Conservation (phyloP, 2,113 vertebrate genomes). For the Atrichornis clamosus region DNA sequence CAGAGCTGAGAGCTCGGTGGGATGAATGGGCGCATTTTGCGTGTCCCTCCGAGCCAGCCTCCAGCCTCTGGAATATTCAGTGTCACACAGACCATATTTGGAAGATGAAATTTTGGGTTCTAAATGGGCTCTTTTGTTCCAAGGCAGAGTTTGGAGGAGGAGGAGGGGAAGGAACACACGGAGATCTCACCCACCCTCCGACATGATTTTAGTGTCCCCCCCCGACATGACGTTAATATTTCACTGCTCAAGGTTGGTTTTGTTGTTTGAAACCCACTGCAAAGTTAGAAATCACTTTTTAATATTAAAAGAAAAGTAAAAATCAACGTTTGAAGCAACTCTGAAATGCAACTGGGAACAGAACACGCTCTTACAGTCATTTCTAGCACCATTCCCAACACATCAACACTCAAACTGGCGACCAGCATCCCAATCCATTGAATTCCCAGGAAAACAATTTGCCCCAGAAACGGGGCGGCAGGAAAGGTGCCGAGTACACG, state of each 20-base stretch:
- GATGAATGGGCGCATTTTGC: not conserved
- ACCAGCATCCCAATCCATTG: not conserved
- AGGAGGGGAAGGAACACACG: not conserved
- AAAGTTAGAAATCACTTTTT: not conserved
- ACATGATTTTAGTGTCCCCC: accelerated
- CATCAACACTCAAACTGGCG: not conserved
- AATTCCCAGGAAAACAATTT: not conserved
- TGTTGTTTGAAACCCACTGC: not conserved
- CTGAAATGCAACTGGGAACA: not conserved
- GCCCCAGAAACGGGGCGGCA: not conserved
- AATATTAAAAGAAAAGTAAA: no score
- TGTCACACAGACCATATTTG: accelerated
- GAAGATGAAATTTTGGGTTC: not conserved
- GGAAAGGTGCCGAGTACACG: constrained; percentile 3
- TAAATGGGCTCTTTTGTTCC: not conserved
- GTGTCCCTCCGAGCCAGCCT: not conserved
- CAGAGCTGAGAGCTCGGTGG: not conserved
- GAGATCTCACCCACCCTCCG: not conserved
- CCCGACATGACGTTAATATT: accelerated
- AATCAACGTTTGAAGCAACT: accelerated
- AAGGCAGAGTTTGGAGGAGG: no score
- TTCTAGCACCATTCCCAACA: not conserved
- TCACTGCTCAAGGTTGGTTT: not conserved
- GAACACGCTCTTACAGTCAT: not conserved
- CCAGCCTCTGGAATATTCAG: not conserved